These are phyloP conservation scores for Andrena chrysosceles DNA, from an alignment of 2,888 invertebrate genomes.

Conservation along the genomic window DNA sequence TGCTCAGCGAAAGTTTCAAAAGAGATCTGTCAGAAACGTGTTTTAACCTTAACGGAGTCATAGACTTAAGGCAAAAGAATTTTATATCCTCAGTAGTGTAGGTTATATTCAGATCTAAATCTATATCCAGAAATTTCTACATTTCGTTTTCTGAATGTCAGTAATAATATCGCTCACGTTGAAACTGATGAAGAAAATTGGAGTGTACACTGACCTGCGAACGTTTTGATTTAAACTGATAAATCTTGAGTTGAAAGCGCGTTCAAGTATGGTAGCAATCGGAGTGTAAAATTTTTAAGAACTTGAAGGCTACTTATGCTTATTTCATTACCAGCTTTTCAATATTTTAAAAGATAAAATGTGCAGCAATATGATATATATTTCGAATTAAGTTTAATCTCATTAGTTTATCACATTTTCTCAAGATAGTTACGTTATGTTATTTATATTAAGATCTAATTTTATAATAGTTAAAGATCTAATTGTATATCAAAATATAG, in stretches of 20 bases:
- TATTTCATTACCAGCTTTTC: neutral
- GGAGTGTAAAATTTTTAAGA: neutral
- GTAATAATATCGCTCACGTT: neutral
- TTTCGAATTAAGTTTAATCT: too few species aligned
- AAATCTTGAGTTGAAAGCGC: neutral
- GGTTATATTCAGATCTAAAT: neutral
- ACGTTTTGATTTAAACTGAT: neutral
- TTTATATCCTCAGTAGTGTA: neutral
- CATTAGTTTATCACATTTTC: too few species aligned
- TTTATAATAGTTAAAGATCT: too few species aligned
- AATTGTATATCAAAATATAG: too few species aligned
- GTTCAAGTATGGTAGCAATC: neutral
- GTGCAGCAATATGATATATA: too few species aligned
- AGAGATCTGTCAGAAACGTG: neutral
- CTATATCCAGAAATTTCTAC: neutral
- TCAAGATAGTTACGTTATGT: too few species aligned
- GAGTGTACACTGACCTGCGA: too few species aligned
- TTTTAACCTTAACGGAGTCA: neutral
- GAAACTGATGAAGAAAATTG: too few species aligned
- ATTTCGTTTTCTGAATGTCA: neutral
- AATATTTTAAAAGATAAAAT: neutral
- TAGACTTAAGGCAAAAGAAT: conserved; percentile 12
- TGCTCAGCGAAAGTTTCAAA: neutral
- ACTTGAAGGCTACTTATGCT: neutral
- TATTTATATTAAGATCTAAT: too few species aligned